Percentiles rank a stretch among this genome's conserved stretches.
These are phyloP conservation scores for Zaprionus taronus DNA, from an alignment of 1,140 invertebrate species.

Conservation along the genomic window DNA sequence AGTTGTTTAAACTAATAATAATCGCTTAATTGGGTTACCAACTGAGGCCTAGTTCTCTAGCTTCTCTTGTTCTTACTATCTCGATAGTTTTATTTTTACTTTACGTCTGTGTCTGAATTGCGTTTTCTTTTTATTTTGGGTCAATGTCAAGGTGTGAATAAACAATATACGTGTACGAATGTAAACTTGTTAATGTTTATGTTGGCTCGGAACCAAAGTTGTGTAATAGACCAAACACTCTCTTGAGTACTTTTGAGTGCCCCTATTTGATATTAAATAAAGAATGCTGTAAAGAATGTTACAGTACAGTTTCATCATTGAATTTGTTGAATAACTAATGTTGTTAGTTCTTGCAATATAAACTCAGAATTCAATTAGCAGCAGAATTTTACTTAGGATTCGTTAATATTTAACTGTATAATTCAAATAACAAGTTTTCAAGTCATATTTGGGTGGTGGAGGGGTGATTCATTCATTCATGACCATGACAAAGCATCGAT, in stretches of 20 bases:
- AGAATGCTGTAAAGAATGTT: no score
- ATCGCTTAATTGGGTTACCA: background rate
- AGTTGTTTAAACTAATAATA: background rate
- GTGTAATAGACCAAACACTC: background rate
- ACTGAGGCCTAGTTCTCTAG: background rate
- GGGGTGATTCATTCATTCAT: slow-evolving; percentile 18
- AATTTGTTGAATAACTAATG: background rate
- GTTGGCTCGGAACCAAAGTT: background rate
- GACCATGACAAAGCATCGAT: slow-evolving; percentile 52
- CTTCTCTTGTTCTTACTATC: background rate
- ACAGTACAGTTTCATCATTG: no score
- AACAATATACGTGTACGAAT: background rate
- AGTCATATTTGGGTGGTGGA: background rate
- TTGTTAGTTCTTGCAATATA: background rate
- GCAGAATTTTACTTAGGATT: background rate
- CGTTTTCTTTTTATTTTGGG: slow-evolving; percentile 17
- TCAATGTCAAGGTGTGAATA: slow-evolving; percentile 33
- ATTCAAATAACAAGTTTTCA: background rate
- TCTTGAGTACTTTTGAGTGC: background rate
- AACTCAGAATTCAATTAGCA: background rate
- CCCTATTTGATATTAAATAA: no score
- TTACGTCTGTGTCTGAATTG: slow-evolving; percentile 5
- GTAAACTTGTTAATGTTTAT: slow-evolving; percentile 4
- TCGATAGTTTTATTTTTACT: slow-evolving; percentile 4
- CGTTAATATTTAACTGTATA: background rate